phyloP scores from a whole-genome alignment of 1,140 invertebrate species.

The Sipha flava region DNA sequence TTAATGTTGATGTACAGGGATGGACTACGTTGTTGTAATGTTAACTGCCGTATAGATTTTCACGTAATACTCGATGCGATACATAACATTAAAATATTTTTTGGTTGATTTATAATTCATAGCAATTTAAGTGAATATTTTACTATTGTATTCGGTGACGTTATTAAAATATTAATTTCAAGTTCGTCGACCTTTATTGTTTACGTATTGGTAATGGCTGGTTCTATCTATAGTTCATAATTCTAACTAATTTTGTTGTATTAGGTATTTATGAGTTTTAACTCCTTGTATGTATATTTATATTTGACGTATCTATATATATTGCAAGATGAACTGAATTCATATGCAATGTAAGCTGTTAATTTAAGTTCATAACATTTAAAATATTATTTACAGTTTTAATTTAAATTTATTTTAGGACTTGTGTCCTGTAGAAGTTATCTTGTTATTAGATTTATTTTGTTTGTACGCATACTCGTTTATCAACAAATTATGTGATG shows the following conservation, averaged over 20 bases:
- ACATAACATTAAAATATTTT: no score
- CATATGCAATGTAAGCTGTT: no score
- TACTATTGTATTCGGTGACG: neutral
- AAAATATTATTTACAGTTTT: no score
- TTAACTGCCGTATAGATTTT: neutral
- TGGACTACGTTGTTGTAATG: neutral
- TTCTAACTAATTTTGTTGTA: neutral
- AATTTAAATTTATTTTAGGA: no score
- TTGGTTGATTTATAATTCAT: neutral
- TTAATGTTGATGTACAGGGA: neutral
- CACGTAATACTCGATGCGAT: neutral
- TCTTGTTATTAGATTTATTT: neutral
- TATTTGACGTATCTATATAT: no score
- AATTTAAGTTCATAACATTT: no score
- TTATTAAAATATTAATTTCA: neutral
- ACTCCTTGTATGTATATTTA: no score
- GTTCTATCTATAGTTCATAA: neutral
- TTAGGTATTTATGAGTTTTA: neutral
- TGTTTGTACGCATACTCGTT: neutral
- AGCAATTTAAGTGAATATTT: neutral
- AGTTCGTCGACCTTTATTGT: conserved; percentile 1
- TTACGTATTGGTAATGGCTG: neutral
- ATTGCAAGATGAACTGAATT: no score
- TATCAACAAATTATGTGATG: neutral
- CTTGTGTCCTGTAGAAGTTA: no score